Conservation (phyloP, 2,888 invertebrate species). For the Plutella xylostella region DNA sequence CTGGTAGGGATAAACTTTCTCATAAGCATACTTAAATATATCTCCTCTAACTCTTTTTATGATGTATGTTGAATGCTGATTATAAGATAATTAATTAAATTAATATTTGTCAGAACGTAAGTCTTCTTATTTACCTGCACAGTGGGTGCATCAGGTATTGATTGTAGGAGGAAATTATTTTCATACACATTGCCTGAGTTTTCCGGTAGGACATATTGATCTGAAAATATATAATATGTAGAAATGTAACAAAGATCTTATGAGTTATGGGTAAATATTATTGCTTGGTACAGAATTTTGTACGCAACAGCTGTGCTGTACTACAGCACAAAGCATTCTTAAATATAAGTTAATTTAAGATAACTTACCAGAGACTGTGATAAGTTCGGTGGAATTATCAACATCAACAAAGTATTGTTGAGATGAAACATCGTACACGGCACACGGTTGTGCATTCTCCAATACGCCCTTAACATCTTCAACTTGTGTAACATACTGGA, state of each 20-base stretch:
- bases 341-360: too few species aligned
- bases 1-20: too few species aligned
- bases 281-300: too few species aligned
- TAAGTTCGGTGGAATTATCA: conserved; percentile 36
- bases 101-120: too few species aligned
- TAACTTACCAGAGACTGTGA: conserved; percentile 38
- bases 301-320: too few species aligned
- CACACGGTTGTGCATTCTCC: conserved; percentile 31
- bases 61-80: too few species aligned
- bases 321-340: too few species aligned
- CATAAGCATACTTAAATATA: too few species aligned
- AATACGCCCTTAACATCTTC: conserved; percentile 34
- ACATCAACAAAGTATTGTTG: conserved; percentile 50
- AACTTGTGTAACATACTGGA: conserved; percentile 43
- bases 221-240: conserved; percentile 27
- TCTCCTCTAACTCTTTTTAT: too few species aligned
- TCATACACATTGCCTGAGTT: conserved; percentile 30
- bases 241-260: too few species aligned
- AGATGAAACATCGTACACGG: conserved; percentile 39
- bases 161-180: conserved; percentile 41
- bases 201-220: conserved; percentile 37
- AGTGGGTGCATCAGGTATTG: conserved; percentile 25
- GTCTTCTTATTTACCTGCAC: conserved; percentile 35
- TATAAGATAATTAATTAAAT: too few species aligned
- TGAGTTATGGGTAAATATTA: too few species aligned